Conservation (phyloP, 2,888 invertebrate species). For the Pyrocoelia pectoralis region DNA sequence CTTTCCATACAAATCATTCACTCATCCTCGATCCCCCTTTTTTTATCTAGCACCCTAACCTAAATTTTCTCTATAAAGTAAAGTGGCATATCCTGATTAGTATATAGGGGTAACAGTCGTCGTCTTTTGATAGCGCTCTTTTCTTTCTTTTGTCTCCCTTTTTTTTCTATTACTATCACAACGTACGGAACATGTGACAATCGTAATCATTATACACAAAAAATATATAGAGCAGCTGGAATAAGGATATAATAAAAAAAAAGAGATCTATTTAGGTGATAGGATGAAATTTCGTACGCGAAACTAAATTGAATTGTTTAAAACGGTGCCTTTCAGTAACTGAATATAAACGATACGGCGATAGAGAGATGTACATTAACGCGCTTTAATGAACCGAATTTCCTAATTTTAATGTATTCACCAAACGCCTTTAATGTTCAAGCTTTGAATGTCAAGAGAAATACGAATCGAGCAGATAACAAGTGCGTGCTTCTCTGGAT, state of each 20-base stretch:
- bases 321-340: background rate
- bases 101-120: slow-evolving; percentile 47
- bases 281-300: slow-evolving; percentile 14
- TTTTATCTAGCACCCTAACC: slow-evolving; percentile 40
- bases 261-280: slow-evolving; percentile 33
- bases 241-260: slow-evolving; percentile 19
- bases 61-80: slow-evolving; percentile 45
- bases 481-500: background rate
- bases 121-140: slow-evolving; percentile 30
- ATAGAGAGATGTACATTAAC: background rate
- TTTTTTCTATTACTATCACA: slow-evolving; percentile 19
- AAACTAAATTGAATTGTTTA: slow-evolving; percentile 2
- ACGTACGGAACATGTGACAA: slow-evolving; percentile 27
- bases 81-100: slow-evolving; percentile 56
- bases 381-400: slow-evolving; percentile 17
- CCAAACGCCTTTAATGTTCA: slow-evolving; percentile 19
- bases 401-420: slow-evolving; percentile 18
- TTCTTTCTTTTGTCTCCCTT: slow-evolving; percentile 25
- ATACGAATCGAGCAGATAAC: slow-evolving; percentile 7
- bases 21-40: slow-evolving; percentile 25
- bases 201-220: slow-evolving; percentile 21
- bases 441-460: slow-evolving; percentile 14
- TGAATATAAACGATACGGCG: background rate
- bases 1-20: slow-evolving; percentile 28
- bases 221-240: slow-evolving; percentile 31